Evolutionary conservation across 2,113 vertebrate genomes (phyloP).

Genomic region (Amphiprion percula): DNA sequence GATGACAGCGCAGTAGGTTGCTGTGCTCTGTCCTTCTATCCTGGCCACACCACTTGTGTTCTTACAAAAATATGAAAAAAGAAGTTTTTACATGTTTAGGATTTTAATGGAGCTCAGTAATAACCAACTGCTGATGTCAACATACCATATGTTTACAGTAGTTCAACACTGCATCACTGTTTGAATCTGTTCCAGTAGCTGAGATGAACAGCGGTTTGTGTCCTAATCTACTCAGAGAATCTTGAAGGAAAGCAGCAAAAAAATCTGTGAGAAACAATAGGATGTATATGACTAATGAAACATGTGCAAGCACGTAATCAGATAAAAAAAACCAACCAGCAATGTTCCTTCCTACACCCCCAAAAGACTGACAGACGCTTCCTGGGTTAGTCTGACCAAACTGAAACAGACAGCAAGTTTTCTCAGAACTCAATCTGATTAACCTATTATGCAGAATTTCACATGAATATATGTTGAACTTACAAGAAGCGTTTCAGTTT

Average conservation of each 20-base stretch:
- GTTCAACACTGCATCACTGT: conserved; percentile 84
- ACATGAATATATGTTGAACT: conserved; percentile 18
- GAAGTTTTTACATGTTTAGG: neutral
- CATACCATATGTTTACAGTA: conserved; percentile 91
- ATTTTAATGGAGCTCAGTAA: neutral
- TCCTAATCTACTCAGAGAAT: conserved; percentile 90
- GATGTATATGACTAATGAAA: neutral
- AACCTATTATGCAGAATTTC: neutral
- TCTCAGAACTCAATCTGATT: conserved; percentile 11
- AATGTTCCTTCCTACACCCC: conserved; percentile 92
- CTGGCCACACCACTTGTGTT: conserved; percentile 79
- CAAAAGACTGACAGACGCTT: conserved; percentile 88
- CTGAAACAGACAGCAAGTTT: conserved; percentile 74
- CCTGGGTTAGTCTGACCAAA: conserved; percentile 90
- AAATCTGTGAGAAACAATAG: neutral
- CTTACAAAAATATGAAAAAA: conserved; percentile 62
- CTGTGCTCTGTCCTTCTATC: conserved; percentile 78
- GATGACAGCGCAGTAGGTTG: conserved; percentile 85
- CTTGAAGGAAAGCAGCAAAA: conserved; percentile 71
- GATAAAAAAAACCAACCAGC: conserved; percentile 82
- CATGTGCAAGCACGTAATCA: neutral
- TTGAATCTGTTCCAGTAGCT: conserved; percentile 87
- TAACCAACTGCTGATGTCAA: neutral
- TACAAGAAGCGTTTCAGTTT: conserved; percentile 84
- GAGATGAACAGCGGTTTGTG: conserved; percentile 87